phyloP scores from a whole-genome alignment of 1,140 invertebrate species.

The Drosophila mauritiana region DNA sequence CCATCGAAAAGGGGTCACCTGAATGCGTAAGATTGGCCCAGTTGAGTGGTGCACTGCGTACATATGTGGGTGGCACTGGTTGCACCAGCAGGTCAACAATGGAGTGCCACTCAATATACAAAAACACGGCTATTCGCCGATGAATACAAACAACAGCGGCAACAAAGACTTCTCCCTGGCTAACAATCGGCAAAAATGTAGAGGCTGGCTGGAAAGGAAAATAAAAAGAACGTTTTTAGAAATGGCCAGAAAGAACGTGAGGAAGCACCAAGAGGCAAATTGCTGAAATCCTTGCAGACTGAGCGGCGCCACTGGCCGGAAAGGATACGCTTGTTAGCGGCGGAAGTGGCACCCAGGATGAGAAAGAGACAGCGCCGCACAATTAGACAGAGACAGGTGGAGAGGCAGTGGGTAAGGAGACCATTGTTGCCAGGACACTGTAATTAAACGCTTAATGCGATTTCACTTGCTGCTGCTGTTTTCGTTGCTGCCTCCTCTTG shows the following conservation, averaged over 20 bases:
- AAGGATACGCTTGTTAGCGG: slow-evolving; percentile 77
- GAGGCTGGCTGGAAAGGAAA: not conserved
- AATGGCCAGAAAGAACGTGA: slow-evolving; percentile 6
- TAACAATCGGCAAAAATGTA: slow-evolving; percentile 20
- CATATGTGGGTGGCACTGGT: slow-evolving; percentile 19
- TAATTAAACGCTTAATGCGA: slow-evolving; percentile 57
- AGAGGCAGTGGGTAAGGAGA: not conserved
- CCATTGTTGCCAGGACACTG: slow-evolving; percentile 37
- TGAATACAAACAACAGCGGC: slow-evolving; percentile 47
- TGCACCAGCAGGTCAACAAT: slow-evolving; percentile 63
- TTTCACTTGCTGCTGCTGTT: slow-evolving; percentile 38
- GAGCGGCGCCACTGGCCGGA: slow-evolving; percentile 44
- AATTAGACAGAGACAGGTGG: slow-evolving; percentile 12
- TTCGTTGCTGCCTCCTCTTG: slow-evolving; percentile 5
- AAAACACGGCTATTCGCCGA: slow-evolving; percentile 54
- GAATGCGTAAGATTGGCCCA: slow-evolving; percentile 26
- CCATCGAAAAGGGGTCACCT: slow-evolving; percentile 1
- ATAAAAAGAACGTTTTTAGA: slow-evolving; percentile 9
- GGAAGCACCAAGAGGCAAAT: slow-evolving; percentile 31
- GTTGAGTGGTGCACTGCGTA: slow-evolving; percentile 27
- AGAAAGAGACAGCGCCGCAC: slow-evolving; percentile 3
- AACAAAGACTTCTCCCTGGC: slow-evolving; percentile 12
- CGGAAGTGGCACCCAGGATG: slow-evolving; percentile 63
- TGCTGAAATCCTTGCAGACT: slow-evolving; percentile 54
- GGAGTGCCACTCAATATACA: slow-evolving; percentile 66